These are phyloP conservation scores for Nothobranchius kuhntae DNA, from an alignment of 2,113 vertebrate species.

Conservation along the genomic window DNA sequence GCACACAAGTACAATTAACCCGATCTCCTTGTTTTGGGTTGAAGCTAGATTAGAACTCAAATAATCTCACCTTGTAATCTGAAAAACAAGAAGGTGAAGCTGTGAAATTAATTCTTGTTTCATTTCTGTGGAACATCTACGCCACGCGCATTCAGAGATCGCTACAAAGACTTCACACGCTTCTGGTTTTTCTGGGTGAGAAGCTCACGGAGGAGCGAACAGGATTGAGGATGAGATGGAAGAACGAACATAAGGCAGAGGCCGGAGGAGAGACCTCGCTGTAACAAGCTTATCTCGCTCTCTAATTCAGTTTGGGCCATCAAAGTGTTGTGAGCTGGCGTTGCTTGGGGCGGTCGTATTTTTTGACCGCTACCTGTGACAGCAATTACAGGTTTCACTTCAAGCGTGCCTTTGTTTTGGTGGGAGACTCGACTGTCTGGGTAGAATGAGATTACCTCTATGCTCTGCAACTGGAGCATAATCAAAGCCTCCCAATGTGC, in stretches of 20 bases:
- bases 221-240: constrained; percentile 38
- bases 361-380: constrained; percentile 76
- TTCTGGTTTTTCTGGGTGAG: constrained; percentile 38
- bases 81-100: constrained; percentile 19
- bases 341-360: constrained; percentile 57
- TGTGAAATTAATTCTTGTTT: constrained; percentile 46
- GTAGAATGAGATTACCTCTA: constrained; percentile 67
- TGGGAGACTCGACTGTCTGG: constrained; percentile 62
- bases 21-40: constrained; percentile 8
- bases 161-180: constrained; percentile 49
- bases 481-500: constrained; percentile 60
- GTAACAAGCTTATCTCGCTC: constrained; percentile 74
- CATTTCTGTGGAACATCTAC: constrained; percentile 37
- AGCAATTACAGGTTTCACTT: constrained; percentile 74
- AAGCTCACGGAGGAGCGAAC: constrained; percentile 27
- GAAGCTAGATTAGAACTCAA: constrained; percentile 19
- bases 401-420: constrained; percentile 69
- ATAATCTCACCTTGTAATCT: constrained; percentile 34
- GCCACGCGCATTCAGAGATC: constrained; percentile 41
- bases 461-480: constrained; percentile 59
- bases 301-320: constrained; percentile 71
- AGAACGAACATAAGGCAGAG: constrained; percentile 42
- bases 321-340: constrained; percentile 55
- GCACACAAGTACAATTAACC: constrained; percentile 39
- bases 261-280: constrained; percentile 43